Conservation (phyloP, 2,797 vertebrate species). For the Avahi laniger region DNA sequence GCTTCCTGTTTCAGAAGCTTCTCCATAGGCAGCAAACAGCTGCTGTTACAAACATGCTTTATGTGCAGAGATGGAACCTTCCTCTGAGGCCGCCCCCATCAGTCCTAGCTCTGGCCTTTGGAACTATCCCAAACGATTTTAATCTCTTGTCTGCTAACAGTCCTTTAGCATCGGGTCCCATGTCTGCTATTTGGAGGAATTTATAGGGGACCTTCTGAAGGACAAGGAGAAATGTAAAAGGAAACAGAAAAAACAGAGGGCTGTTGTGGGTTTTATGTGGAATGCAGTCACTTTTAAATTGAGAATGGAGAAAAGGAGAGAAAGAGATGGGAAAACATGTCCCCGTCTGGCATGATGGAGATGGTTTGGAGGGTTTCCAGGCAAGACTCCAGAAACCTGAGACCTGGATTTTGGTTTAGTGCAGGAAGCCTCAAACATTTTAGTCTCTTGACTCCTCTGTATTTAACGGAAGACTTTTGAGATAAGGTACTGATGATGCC, state of each 20-base stretch:
- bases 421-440: not conserved
- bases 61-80: not conserved
- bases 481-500: not conserved
- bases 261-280: not conserved
- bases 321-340: not conserved
- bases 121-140: not conserved
- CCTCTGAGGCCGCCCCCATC: not conserved
- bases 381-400: not conserved
- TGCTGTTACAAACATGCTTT: not conserved
- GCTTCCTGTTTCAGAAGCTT: not conserved
- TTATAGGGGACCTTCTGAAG: not conserved
- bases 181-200: not conserved
- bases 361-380: not conserved
- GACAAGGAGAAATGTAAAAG: not conserved
- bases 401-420: not conserved
- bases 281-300: not conserved
- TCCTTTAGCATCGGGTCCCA: not conserved
- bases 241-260: not conserved
- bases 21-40: not conserved
- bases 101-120: not conserved
- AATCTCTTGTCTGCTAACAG: not conserved
- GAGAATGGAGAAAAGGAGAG: not conserved
- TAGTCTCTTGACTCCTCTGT: not conserved
- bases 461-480: not conserved
- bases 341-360: not conserved